phyloP scores from a whole-genome alignment of 2,113 vertebrate genomes.

The Sminthopsis crassicaudata region DNA sequence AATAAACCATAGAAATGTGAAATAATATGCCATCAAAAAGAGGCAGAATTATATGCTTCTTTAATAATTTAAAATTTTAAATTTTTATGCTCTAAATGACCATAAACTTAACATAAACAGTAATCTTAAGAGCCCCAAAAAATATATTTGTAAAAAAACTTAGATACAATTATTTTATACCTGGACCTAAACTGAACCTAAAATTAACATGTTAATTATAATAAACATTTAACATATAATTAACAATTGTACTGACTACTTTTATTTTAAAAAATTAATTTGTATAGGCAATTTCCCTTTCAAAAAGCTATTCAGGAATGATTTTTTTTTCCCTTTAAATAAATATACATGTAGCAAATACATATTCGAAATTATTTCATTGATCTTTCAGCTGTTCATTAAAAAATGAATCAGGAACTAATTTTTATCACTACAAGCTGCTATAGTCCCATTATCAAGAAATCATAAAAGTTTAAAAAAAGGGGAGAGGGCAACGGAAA shows the following conservation, averaged over 20 bases:
- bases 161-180: not conserved
- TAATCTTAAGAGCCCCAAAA: not conserved
- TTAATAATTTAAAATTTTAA: not conserved
- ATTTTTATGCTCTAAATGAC: not conserved
- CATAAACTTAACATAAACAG: not conserved
- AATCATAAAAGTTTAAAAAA: not conserved
- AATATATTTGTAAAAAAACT: not conserved
- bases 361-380: not conserved
- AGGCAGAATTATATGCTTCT: not conserved
- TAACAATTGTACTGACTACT: not conserved
- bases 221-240: not conserved
- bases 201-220: not conserved
- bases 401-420: not conserved
- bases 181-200: not conserved
- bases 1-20: not conserved
- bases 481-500: not conserved
- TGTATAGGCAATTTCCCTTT: not conserved
- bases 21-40: constrained; percentile 24
- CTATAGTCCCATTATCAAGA: not conserved
- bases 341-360: not conserved
- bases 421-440: not conserved
- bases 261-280: not conserved
- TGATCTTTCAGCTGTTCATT: not conserved
- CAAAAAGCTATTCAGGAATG: not conserved
- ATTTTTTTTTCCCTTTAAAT: not conserved